Conservation (phyloP, 2,113 vertebrate genomes). For the Chinchilla lanigera region DNA sequence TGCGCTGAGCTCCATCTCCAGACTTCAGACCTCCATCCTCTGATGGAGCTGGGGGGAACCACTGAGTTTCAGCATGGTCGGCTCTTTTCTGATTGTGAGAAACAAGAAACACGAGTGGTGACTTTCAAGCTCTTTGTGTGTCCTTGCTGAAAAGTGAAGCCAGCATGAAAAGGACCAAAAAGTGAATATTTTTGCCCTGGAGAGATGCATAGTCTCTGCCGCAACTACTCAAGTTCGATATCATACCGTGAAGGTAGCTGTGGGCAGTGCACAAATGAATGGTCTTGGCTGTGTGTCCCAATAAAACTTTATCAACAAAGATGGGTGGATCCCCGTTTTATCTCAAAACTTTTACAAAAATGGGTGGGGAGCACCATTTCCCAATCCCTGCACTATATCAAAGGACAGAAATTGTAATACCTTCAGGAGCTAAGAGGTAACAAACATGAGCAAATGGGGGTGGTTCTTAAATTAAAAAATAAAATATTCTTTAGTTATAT, state of each 20-base stretch:
- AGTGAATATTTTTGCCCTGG: not conserved
- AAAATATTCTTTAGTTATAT: not conserved
- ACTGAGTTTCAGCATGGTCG: not conserved
- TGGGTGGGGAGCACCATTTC: not conserved
- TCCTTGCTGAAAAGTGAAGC: not conserved
- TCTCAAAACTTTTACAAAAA: not conserved
- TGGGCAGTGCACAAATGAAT: not conserved
- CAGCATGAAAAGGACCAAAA: not conserved
- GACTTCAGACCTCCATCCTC: not conserved
- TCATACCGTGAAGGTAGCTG: not conserved
- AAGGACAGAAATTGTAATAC: not conserved
- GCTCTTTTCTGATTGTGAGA: not conserved
- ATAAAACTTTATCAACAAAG: not conserved
- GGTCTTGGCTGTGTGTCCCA: accelerated
- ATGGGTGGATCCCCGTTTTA: not conserved
- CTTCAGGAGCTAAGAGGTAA: not conserved
- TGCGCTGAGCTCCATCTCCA: not conserved
- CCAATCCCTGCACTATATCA: not conserved
- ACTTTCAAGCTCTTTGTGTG: not conserved
- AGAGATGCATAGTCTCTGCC: too few species aligned
- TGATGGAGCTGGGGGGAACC: not conserved
- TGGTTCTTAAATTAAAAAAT: not conserved
- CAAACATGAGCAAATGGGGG: not conserved
- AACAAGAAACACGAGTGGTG: not conserved
- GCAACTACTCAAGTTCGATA: not conserved